Evolutionary conservation across 2,113 vertebrate genomes (phyloP), one percentile per base, ranked within the genome.

Genomic region (Regulus satrapa): DNA sequence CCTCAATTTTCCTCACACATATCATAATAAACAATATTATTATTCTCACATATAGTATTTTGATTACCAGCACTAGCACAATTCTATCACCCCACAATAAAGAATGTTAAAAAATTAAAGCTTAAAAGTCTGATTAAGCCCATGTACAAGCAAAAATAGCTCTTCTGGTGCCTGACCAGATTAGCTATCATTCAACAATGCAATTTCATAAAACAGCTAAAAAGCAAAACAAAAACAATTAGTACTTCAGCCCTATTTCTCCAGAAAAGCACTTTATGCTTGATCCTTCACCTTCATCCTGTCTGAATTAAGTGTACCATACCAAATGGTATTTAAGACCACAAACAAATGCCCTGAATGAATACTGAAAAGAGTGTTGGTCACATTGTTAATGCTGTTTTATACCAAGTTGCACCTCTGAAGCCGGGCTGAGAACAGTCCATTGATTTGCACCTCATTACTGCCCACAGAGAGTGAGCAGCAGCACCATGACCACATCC

Each of bases 371-470:
- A 45, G 63, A 95, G 32, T 5, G 3, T 46, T 51, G 54, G 45
- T 55, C 26, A 55, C n/a, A 48, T 14, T 38, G 26, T 49, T 84
- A 84, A 82, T 26, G 34, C 54, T 64, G 28, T 38, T 64, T 63
- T 69, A 78, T 26, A 89, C n/a, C 61, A 41, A 68, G 61, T 24
- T 77, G 71, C 29, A 91, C 16, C 58, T 49, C 62, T 48, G 2
- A 31, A 85, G 81, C 10, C 3, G 18, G 49, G 49, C 29, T 5
- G 20, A 92, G 64, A 66, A 90, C 18, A 41, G 10, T 28, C 43
- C 68, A 89, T 75, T 92, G 87, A 93, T 89, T 82, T 66, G 58
- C 71, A 95, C 79, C 74, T 89, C 81, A 82, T 75, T 87, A 87
- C 62, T 91, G 81, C 49, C 69, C 45, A 43, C 4, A 72, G 46